phyloP scores from a whole-genome alignment of 1,140 invertebrate species.

The Berghia stephanieae region DNA sequence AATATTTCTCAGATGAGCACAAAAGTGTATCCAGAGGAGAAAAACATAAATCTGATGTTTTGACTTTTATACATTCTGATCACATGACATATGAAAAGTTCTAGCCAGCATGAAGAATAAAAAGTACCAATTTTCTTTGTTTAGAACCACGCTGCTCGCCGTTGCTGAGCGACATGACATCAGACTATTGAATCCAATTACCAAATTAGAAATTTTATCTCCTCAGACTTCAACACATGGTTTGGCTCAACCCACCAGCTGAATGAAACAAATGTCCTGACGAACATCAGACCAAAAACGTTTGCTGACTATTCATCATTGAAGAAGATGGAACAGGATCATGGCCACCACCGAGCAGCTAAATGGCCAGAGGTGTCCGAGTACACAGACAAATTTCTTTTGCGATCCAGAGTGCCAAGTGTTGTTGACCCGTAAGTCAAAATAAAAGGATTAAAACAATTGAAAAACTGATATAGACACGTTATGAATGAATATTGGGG shows the following conservation, averaged over 20 bases:
- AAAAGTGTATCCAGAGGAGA: too few relatives aligned
- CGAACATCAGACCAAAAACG: conserved; percentile 58
- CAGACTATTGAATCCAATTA: background rate
- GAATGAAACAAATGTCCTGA: conserved; percentile 57
- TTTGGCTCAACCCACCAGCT: conserved; percentile 57
- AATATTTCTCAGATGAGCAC: too few relatives aligned
- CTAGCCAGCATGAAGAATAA: too few relatives aligned
- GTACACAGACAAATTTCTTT: conserved; percentile 57
- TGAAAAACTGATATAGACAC: too few relatives aligned
- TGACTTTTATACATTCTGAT: too few relatives aligned
- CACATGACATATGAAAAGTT: too few relatives aligned
- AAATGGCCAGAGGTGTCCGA: conserved; percentile 59
- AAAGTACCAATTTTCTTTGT: too few relatives aligned
- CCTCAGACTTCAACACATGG: conserved; percentile 59
- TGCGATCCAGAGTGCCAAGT: conserved; percentile 43
- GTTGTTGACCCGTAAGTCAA: conserved; percentile 53
- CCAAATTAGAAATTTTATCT: background rate
- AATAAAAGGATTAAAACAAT: too few relatives aligned
- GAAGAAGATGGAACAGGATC: conserved; percentile 38
- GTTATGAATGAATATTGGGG: too few relatives aligned
- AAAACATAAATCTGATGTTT: too few relatives aligned
- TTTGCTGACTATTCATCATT: conserved; percentile 47
- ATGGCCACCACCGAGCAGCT: background rate
- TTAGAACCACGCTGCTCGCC: background rate
- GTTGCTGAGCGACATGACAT: background rate